Evolutionary conservation across 2,888 invertebrate genomes (phyloP).

Genomic region (Lasius platythorax): DNA sequence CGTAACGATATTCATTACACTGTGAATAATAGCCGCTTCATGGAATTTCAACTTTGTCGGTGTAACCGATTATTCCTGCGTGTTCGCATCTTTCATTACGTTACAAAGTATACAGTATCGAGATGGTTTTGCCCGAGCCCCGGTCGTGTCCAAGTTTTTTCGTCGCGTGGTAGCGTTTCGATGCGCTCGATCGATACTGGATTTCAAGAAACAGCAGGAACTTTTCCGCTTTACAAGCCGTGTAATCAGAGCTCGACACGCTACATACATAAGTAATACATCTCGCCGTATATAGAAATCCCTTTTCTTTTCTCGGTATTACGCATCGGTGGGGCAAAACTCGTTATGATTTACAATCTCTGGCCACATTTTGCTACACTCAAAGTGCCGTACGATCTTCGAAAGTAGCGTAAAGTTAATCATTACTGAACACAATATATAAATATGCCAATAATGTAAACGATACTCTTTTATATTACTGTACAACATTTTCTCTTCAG

Average conservation of each 20-base stretch:
- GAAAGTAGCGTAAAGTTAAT: constrained; percentile 8
- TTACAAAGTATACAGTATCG: constrained; percentile 49
- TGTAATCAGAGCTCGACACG: constrained; percentile 57
- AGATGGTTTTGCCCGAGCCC: constrained; percentile 43
- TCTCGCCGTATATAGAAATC: constrained; percentile 38
- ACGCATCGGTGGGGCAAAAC: constrained; percentile 33
- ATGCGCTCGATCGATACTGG: constrained; percentile 65
- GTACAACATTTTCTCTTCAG: background rate
- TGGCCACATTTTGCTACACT: constrained; percentile 21
- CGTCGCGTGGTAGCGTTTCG: constrained; percentile 57
- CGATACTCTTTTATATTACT: background rate
- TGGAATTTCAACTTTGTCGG: constrained; percentile 30
- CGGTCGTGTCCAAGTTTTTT: constrained; percentile 53
- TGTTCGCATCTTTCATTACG: constrained; percentile 54
- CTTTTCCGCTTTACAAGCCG: constrained; percentile 58
- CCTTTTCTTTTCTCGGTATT: constrained; percentile 28
- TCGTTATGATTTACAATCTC: constrained; percentile 30
- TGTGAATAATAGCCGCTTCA: constrained; percentile 39
- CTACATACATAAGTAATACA: constrained; percentile 58
- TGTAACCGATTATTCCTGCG: constrained; percentile 53
- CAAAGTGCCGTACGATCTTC: background rate
- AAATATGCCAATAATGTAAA: background rate
- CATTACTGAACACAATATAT: background rate
- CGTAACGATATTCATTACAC: constrained; percentile 53
- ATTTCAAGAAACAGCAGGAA: constrained; percentile 57